These are phyloP conservation scores for Periplaneta americana DNA, from an alignment of 1,140 invertebrate genomes.

Conservation along the genomic window DNA sequence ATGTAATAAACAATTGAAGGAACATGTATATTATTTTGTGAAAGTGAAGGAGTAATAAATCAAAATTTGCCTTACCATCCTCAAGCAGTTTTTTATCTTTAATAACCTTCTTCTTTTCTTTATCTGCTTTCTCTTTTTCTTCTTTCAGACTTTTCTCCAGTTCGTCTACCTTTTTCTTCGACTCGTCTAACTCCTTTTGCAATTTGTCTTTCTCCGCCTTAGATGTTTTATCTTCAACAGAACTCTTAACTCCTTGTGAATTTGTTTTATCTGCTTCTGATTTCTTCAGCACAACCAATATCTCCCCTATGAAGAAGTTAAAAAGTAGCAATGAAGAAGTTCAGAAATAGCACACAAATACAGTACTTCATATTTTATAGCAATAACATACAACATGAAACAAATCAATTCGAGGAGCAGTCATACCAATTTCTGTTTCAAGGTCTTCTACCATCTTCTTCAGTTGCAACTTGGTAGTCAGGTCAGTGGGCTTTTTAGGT, in stretches of 20 bases:
- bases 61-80: conserved; percentile 2
- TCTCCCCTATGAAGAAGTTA: conserved; percentile 45
- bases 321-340: neutral
- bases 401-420: neutral
- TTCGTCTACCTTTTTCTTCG: conserved; percentile 24
- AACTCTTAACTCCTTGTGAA: conserved; percentile 38
- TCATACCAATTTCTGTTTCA: conserved; percentile 68
- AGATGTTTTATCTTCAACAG: conserved; percentile 35
- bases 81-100: conserved; percentile 6
- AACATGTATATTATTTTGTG: no score
- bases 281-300: conserved; percentile 54
- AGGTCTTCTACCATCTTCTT: conserved; percentile 73
- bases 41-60: no score
- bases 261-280: conserved; percentile 47
- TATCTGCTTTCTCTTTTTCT: neutral
- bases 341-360: neutral
- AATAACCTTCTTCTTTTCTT: neutral
- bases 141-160: conserved; percentile 8
- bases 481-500: conserved; percentile 61
- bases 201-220: conserved; percentile 23
- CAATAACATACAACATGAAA: neutral
- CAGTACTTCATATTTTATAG: neutral
- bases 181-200: conserved; percentile 18
- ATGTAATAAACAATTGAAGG: no score
- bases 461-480: conserved; percentile 62